These are phyloP conservation scores for Bostrychus sinensis DNA, from an alignment of 2,113 vertebrate genomes.

Conservation along the genomic window DNA sequence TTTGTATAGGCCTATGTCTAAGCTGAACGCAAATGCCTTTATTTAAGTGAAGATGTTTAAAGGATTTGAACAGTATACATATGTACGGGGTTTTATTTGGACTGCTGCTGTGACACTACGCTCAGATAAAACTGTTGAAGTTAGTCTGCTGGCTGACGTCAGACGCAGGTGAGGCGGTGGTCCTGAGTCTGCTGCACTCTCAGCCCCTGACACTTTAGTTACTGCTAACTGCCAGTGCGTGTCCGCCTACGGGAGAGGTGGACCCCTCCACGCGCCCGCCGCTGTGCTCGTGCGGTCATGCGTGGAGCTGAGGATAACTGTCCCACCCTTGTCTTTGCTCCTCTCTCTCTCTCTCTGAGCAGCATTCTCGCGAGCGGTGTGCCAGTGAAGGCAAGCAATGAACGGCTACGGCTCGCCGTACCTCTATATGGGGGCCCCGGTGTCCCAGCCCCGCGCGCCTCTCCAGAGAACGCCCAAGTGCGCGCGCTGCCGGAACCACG, in stretches of 20 bases:
- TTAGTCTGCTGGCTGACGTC: slow-evolving; percentile 9
- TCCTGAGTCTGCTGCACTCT: not conserved
- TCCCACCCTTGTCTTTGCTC: slow-evolving; percentile 19
- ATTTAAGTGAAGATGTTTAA: too few species aligned
- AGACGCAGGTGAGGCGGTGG: not conserved
- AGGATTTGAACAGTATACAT: not conserved
- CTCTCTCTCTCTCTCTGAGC: slow-evolving; percentile 22
- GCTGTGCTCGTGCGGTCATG: slow-evolving; percentile 56
- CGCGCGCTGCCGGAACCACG: slow-evolving; percentile 95
- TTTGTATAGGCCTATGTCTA: too few species aligned
- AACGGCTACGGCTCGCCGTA: slow-evolving; percentile 96
- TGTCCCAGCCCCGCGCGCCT: slow-evolving; percentile 90
- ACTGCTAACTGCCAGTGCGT: slow-evolving; percentile 68
- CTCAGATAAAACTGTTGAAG: not conserved
- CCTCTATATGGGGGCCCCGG: slow-evolving; percentile 93
- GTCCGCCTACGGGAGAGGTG: slow-evolving; percentile 67
- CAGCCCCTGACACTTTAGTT: slow-evolving; percentile 48
- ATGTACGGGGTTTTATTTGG: too few species aligned
- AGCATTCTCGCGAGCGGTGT: slow-evolving; percentile 32
- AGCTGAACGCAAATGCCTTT: too few species aligned
- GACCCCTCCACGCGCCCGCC: slow-evolving; percentile 62
- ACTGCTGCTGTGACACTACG: not conserved
- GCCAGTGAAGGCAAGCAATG: slow-evolving; percentile 71
- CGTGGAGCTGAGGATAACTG: slow-evolving; percentile 48
- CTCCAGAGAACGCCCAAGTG: slow-evolving; percentile 95